Percentiles rank a stretch among this genome's conserved stretches.
Evolutionary conservation across 2,113 vertebrate species (phyloP).

Genomic region (Bubo scandiacus): DNA sequence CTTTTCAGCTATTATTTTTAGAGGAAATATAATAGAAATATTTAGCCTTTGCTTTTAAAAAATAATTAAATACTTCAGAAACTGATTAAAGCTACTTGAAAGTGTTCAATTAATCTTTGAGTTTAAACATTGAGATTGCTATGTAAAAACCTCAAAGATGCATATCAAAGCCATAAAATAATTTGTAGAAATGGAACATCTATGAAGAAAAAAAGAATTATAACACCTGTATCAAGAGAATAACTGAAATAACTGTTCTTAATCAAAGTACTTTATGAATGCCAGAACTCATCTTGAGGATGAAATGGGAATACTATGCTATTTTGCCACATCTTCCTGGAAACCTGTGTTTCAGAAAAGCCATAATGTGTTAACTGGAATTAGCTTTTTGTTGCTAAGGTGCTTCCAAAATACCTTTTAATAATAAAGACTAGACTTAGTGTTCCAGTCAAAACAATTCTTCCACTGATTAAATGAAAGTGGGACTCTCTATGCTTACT

Average conservation of each 20-base stretch:
- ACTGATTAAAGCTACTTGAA: not conserved
- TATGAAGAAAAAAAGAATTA: not conserved
- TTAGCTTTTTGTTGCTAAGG: not conserved
- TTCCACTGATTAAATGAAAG: not conserved
- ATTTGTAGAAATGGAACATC: not conserved
- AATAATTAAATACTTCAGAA: not conserved
- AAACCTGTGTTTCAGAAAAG: not conserved
- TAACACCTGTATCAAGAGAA: not conserved
- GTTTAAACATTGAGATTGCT: not conserved
- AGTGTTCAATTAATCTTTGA: not conserved
- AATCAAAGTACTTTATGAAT: not conserved
- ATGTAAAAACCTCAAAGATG: not conserved
- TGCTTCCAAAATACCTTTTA: not conserved
- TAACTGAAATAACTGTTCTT: not conserved
- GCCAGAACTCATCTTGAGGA: not conserved
- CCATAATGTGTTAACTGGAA: not conserved
- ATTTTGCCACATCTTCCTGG: not conserved
- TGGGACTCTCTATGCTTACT: not conserved
- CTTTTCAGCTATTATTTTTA: not conserved
- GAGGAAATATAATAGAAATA: not conserved
- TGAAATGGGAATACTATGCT: not conserved
- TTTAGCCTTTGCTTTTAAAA: not conserved
- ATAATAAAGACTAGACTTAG: not conserved
- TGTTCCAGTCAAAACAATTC: not conserved
- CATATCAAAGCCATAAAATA: not conserved